Percentiles rank a stretch among this genome's conserved stretches.
These are phyloP conservation scores for Morone saxatilis DNA, from an alignment of 2,113 vertebrate genomes.

Conservation along the genomic window DNA sequence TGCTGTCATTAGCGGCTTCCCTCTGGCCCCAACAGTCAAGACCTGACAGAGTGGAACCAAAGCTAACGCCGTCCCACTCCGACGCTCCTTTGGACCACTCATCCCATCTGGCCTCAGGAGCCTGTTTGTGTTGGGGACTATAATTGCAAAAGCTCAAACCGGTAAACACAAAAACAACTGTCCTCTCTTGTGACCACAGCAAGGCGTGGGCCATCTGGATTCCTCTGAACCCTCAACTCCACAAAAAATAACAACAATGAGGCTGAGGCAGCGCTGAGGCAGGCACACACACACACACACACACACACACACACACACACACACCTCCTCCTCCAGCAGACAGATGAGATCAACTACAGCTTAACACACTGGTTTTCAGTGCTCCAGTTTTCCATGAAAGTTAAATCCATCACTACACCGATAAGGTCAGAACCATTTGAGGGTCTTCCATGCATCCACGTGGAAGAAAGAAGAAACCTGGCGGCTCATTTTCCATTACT, in stretches of 20 bases:
- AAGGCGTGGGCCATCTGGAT: conserved; percentile 70
- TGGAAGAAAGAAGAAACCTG: conserved; percentile 57
- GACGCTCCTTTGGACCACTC: conserved; percentile 4
- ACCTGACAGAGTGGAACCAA: conserved; percentile 65
- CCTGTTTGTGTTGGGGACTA: conserved; percentile 47
- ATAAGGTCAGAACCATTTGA: conserved; percentile 48
- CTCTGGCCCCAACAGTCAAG: conserved; percentile 43
- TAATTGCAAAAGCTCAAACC: conserved; percentile 51
- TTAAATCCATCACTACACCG: conserved; percentile 45
- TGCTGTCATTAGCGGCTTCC: conserved; percentile 77
- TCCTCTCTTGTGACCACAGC: conserved; percentile 63
- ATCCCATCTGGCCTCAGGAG: conserved; percentile 48
- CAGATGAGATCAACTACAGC: conserved; percentile 30
- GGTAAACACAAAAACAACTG: conserved; percentile 66
- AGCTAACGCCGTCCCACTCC: conserved; percentile 38
- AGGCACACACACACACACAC: neutral
- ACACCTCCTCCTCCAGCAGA: conserved; percentile 33
- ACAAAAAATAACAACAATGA: conserved; percentile 54
- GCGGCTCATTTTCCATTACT: conserved; percentile 76
- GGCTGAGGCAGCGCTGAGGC: conserved; percentile 12
- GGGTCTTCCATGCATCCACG: conserved; percentile 60
- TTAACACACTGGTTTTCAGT: conserved; percentile 14
- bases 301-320: neutral
- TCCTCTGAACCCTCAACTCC: conserved; percentile 58
- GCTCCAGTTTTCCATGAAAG: conserved; percentile 57